Percentiles rank a stretch among this genome's conserved stretches.
Evolutionary conservation across 2,888 invertebrate genomes (phyloP).

Genomic region (Myathropa florea): DNA sequence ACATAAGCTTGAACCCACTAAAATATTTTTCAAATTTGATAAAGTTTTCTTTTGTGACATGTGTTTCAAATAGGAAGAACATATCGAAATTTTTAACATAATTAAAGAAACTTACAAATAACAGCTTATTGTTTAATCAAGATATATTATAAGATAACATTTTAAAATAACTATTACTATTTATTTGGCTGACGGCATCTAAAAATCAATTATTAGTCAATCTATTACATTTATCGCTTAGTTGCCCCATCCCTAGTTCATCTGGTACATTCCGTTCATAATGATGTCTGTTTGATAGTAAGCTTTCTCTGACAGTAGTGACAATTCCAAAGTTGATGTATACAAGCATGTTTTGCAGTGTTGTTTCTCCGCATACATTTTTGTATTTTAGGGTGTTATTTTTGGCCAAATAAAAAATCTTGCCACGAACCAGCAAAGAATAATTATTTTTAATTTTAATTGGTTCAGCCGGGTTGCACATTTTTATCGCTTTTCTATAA

Average conservation of each 20-base stretch:
- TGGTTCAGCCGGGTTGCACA: background rate
- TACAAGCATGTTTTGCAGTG: background rate
- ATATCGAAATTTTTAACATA: background rate
- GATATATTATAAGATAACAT: slow-evolving; percentile 7
- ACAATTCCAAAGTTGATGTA: background rate
- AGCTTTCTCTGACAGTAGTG: background rate
- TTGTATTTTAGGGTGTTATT: background rate
- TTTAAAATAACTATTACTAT: background rate
- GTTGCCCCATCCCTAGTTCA: background rate
- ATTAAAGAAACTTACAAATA: background rate
- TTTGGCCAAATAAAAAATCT: background rate
- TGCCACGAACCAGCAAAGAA: background rate
- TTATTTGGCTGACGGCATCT: background rate
- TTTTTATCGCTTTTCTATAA: background rate
- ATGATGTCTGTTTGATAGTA: background rate
- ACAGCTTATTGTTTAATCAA: background rate
- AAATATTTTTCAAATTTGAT: slow-evolving; percentile 1
- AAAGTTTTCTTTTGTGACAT: background rate
- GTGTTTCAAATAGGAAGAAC: background rate
- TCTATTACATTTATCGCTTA: background rate
- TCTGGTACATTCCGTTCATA: background rate
- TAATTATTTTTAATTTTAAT: background rate
- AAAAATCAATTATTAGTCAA: background rate
- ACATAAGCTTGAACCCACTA: slow-evolving; percentile 1
- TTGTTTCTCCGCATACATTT: background rate